phyloP scores from a whole-genome alignment of 2,888 invertebrate genomes.

The Cantharis nigra region DNA sequence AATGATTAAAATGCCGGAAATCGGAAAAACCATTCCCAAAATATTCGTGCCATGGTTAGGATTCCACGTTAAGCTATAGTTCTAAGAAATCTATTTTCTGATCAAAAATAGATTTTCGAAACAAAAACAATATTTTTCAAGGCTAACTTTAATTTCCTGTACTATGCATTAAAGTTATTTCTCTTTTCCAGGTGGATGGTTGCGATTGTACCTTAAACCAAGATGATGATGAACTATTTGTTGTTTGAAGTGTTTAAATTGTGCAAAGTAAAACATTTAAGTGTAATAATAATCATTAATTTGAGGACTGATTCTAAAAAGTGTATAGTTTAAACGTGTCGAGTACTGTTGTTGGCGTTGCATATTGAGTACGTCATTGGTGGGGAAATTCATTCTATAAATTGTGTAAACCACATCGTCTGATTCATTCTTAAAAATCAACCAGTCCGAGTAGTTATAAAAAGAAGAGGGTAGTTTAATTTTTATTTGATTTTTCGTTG shows the following conservation, averaged over 20 bases:
- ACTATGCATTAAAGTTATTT: background rate
- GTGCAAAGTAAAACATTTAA: slow-evolving; percentile 28
- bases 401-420: slow-evolving; percentile 11
- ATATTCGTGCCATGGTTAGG: no score
- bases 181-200: background rate
- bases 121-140: background rate
- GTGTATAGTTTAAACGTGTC: slow-evolving; percentile 17
- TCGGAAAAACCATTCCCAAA: no score
- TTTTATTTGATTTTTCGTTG: slow-evolving; percentile 32
- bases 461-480: slow-evolving; percentile 15
- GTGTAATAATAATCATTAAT: slow-evolving; percentile 13
- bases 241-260: slow-evolving; percentile 26
- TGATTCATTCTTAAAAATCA: slow-evolving; percentile 11
- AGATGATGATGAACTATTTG: slow-evolving; percentile 26
- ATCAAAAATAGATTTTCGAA: background rate
- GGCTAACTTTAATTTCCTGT: no score
- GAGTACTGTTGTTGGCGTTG: slow-evolving; percentile 2
- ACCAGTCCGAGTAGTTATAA: background rate
- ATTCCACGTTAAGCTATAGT: background rate
- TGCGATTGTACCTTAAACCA: background rate
- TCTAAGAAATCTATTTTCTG: no score
- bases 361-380: slow-evolving; percentile 18
- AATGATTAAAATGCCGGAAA: no score
- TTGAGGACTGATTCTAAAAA: slow-evolving; percentile 24
- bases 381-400: slow-evolving; percentile 28